A percentile compares a stretch with the other conserved stretches of the same genome.
Conservation (phyloP, 53 echinoderm and acorn worm species). For the Actinopyga echinites region DNA sequence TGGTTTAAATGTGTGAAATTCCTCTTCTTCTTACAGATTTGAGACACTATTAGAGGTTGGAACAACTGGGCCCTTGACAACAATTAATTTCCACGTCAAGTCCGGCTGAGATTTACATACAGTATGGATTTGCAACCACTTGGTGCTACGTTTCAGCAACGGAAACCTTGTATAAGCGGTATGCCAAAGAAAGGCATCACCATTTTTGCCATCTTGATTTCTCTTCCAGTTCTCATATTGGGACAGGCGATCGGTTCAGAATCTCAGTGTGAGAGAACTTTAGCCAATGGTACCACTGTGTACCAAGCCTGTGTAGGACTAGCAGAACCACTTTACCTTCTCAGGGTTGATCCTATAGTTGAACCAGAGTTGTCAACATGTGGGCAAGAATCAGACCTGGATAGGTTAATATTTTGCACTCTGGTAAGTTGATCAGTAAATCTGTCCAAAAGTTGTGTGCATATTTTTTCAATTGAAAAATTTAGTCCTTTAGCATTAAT, state of each 20-base stretch:
- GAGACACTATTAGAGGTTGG: too few species aligned
- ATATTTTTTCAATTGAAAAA: too few species aligned
- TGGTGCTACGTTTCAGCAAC: too few species aligned
- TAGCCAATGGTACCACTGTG: slow-evolving; percentile 58
- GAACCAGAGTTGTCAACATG: slow-evolving; percentile 84
- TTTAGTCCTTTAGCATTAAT: too few species aligned
- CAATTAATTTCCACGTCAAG: too few species aligned
- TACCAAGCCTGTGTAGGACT: slow-evolving; percentile 70
- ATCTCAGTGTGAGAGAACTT: slow-evolving; percentile 57
- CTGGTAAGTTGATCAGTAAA: slow-evolving; percentile 55
- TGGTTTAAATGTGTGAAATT: too few species aligned
- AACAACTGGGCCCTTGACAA: too few species aligned
- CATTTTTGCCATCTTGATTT: not conserved
- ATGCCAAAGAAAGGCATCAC: not conserved
- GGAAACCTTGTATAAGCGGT: too few species aligned
- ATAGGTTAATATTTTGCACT: slow-evolving; percentile 63
- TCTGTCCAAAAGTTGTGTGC: too few species aligned
- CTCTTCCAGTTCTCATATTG: not conserved
- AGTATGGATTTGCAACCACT: too few species aligned
- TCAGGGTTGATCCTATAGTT: slow-evolving; percentile 54
- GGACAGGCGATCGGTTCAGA: not conserved
- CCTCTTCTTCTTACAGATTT: too few species aligned
- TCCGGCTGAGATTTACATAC: too few species aligned
- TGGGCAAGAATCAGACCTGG: slow-evolving; percentile 56
- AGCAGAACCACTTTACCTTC: slow-evolving; percentile 59